Conservation (phyloP, 2,113 vertebrate genomes). For the Cephalopterus ornatus region DNA sequence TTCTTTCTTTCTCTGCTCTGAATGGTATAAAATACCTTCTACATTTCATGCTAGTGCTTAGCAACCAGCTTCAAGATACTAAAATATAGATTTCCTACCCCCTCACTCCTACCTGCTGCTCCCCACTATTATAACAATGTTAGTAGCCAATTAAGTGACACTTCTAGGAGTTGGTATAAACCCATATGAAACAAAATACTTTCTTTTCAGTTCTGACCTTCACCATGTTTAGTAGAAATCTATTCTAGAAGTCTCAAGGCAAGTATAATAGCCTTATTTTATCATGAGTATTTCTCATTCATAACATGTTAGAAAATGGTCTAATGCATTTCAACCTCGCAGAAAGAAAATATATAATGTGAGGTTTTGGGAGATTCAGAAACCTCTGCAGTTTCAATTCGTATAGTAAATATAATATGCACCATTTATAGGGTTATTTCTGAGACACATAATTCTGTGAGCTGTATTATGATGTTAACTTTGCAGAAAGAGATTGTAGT, state of each 20-base stretch:
- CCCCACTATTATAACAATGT: not conserved
- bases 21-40: not conserved
- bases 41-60: not conserved
- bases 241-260: not conserved
- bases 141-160: not conserved
- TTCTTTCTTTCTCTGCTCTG: not conserved
- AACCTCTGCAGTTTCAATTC: not conserved
- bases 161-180: not conserved
- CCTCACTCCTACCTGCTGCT: not conserved
- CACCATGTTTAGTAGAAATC: not conserved
- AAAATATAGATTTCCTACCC: not conserved
- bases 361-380: not conserved
- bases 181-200: not conserved
- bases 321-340: not conserved
- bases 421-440: not conserved
- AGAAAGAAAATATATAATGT: not conserved
- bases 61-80: constrained; percentile 1
- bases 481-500: not conserved
- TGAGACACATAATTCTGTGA: not conserved
- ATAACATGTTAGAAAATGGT: not conserved
- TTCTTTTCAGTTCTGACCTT: not conserved
- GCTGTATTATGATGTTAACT: not conserved
- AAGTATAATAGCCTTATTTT: not conserved
- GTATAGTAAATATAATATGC: not conserved
- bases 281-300: not conserved